These are phyloP conservation scores for Distichodus sexfasciatus DNA, from an alignment of 2,797 vertebrate species.

Conservation along the genomic window DNA sequence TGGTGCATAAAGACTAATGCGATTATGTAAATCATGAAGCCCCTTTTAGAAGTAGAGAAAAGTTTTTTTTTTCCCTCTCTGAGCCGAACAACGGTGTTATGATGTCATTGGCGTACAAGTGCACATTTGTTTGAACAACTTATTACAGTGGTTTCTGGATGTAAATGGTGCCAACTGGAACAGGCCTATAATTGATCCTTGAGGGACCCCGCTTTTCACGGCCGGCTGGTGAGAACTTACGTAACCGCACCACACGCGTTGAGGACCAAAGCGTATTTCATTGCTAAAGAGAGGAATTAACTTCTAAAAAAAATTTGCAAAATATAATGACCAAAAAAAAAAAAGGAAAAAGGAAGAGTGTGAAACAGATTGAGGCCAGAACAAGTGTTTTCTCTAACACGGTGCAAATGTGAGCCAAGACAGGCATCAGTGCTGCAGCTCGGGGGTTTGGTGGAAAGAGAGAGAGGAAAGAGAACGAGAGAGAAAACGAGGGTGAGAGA, in stretches of 20 bases:
- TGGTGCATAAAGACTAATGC: too few relatives aligned
- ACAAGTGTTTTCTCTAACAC: slow-evolving; percentile 33
- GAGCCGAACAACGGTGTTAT: not conserved
- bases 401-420: slow-evolving; percentile 54
- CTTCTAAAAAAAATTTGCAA: not conserved
- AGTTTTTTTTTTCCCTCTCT: not conserved
- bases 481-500: slow-evolving; percentile 58
- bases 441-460: slow-evolving; percentile 51
- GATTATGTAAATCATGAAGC: not conserved
- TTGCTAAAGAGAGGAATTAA: not conserved
- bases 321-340: not conserved
- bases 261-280: not conserved
- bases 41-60: not conserved
- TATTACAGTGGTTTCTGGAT: not conserved
- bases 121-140: slow-evolving; percentile 3
- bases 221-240: not conserved
- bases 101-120: not conserved
- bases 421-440: slow-evolving; percentile 56
- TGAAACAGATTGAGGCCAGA: slow-evolving; percentile 55
- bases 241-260: not conserved
- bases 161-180: slow-evolving; percentile 9
- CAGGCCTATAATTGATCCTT: slow-evolving; percentile 32
- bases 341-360: slow-evolving; percentile 10
- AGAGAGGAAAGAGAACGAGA: slow-evolving; percentile 56
- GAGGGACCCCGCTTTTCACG: slow-evolving; percentile 11